Percentiles rank a stretch among this genome's conserved stretches.
Evolutionary conservation across 2,113 vertebrate species (phyloP).

Genomic region (Cephalopholis sonnerati): DNA sequence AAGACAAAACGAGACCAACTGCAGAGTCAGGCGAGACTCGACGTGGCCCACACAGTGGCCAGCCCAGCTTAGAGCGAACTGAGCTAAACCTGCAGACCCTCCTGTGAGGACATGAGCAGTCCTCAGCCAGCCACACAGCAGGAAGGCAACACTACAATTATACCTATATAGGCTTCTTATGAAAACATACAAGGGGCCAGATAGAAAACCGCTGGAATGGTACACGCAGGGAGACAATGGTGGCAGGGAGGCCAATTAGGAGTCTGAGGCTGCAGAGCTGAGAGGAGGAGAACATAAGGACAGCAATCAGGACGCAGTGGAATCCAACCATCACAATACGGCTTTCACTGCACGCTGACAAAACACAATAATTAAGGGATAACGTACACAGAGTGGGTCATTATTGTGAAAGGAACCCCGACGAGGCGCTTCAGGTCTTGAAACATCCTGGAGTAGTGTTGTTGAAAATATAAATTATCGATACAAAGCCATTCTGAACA

Average conservation of each 20-base stretch:
- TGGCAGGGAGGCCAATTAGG: constrained; percentile 39
- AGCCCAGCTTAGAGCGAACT: constrained; percentile 4
- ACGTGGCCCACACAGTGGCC: constrained; percentile 11
- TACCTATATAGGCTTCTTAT: constrained; percentile 59
- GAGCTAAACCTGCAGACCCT: constrained; percentile 47
- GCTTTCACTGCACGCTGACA: neutral
- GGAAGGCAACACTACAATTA: constrained; percentile 74
- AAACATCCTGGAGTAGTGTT: too few species aligned
- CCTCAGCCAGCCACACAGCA: constrained; percentile 49
- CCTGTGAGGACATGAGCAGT: constrained; percentile 29
- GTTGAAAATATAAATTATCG: too few species aligned
- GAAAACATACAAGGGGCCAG: constrained; percentile 60
- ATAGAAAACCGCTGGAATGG: constrained; percentile 62
- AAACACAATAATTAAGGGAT: neutral
- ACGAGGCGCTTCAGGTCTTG: too few species aligned
- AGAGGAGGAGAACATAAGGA: constrained; percentile 1
- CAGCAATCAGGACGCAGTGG: constrained; percentile 21
- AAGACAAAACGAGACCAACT: constrained; percentile 25
- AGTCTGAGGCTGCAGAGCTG: constrained; percentile 24
- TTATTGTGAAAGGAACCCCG: too few species aligned
- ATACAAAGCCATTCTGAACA: too few species aligned
- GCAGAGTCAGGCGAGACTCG: constrained; percentile 1
- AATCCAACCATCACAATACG: constrained; percentile 25
- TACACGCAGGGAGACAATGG: constrained; percentile 48
- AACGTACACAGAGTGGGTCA: too few species aligned